Conservation (phyloP, 2,888 invertebrate genomes). For the Calliscelio sp. region DNA sequence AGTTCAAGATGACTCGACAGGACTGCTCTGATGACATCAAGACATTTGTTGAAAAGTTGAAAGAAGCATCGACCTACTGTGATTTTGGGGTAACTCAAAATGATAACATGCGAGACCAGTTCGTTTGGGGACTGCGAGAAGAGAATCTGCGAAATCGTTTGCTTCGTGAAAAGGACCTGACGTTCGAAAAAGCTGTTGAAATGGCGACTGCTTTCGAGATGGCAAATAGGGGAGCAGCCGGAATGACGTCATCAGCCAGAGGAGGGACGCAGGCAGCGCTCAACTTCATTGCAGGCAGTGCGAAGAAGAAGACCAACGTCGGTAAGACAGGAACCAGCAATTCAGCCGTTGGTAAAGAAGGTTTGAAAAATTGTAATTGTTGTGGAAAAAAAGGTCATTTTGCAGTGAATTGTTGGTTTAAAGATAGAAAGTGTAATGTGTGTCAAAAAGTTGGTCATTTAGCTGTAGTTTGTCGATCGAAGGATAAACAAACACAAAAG, state of each 20-base stretch:
- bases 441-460: conserved; percentile 29
- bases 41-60: conserved; percentile 77
- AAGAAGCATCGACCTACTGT: conserved; percentile 72
- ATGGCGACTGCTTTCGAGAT: neutral
- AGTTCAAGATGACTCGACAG: conserved; percentile 36
- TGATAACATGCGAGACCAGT: conserved; percentile 35
- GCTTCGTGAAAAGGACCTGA: neutral
- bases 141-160: conserved; percentile 2
- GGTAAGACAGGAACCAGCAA: neutral
- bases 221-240: neutral
- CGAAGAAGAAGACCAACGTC: neutral
- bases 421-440: conserved; percentile 13
- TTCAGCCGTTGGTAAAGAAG: conserved; percentile 18
- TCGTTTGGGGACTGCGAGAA: conserved; percentile 19
- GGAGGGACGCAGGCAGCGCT: neutral
- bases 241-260: neutral
- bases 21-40: conserved; percentile 60
- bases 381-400: conserved; percentile 18
- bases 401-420: neutral
- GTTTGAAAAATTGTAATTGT: conserved; percentile 1
- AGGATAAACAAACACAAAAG: neutral
- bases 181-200: neutral
- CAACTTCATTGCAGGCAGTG: neutral
- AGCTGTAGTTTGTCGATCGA: conserved; percentile 4
- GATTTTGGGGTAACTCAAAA: conserved; percentile 56